Percentiles rank a stretch among this genome's conserved stretches.
Conservation (phyloP, 2,888 invertebrate species). For the Galerucella nymphaeae region DNA sequence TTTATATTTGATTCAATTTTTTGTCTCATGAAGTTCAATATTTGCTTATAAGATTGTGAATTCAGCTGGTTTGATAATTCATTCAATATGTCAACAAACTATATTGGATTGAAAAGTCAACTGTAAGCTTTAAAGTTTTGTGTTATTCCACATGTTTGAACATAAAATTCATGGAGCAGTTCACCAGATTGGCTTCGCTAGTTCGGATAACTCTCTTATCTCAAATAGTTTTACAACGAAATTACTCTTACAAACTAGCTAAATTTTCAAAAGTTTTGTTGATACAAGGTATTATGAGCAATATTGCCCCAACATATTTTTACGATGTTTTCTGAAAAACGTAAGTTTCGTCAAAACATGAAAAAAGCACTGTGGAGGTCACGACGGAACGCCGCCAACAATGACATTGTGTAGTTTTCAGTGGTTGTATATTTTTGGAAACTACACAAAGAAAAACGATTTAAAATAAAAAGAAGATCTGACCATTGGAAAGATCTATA, state of each 20-base stretch:
- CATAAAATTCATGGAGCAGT: conserved; percentile 21
- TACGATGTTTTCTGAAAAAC: not conserved
- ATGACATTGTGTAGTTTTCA: too few relatives aligned
- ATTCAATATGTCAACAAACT: conserved; percentile 22
- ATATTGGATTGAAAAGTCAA: conserved; percentile 22
- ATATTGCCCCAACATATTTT: not conserved
- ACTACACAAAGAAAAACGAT: too few relatives aligned
- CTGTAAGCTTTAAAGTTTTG: conserved; percentile 24
- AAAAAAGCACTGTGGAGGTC: too few relatives aligned
- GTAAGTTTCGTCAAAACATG: not conserved
- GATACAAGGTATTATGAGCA: not conserved
- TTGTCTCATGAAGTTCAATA: not conserved
- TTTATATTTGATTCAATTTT: not conserved
- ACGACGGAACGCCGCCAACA: too few relatives aligned
- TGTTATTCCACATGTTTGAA: conserved; percentile 27
- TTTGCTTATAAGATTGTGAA: conserved; percentile 13
- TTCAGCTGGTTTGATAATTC: conserved; percentile 12
- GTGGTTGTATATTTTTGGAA: too few relatives aligned
- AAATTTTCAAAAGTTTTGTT: conserved; percentile 13
- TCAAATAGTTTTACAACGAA: conserved; percentile 18
- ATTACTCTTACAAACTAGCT: conserved; percentile 27
- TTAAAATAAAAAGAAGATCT: too few relatives aligned
- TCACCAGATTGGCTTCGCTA: conserved; percentile 16
- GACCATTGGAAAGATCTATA: too few relatives aligned
- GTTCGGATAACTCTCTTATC: conserved; percentile 27